phyloP scores from a whole-genome alignment of 2,113 vertebrate genomes.

The Scomber scombrus region DNA sequence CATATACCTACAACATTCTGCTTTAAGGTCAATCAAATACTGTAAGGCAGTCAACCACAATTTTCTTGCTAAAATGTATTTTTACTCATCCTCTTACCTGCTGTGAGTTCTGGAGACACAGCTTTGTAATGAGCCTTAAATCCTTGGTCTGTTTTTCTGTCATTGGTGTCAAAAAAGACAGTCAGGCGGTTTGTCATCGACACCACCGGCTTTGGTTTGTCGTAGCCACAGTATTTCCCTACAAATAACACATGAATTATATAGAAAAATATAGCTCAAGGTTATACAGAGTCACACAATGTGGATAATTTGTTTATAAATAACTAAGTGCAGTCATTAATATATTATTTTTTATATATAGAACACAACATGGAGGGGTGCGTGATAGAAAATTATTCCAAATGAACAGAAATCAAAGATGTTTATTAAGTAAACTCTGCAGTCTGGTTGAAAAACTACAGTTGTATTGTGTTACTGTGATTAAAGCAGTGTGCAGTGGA shows the following conservation, averaged over 20 bases:
- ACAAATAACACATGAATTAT: too few relatives aligned
- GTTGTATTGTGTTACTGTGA: slow-evolving; percentile 5
- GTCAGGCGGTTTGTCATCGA: slow-evolving; percentile 79
- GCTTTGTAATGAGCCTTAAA: slow-evolving; percentile 84
- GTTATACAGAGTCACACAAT: too few relatives aligned
- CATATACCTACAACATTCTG: slow-evolving; percentile 20
- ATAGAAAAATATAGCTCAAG: not conserved
- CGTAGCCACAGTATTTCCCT: slow-evolving; percentile 85
- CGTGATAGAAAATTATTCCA: not conserved
- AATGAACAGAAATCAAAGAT: not conserved
- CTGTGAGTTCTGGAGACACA: slow-evolving; percentile 66
- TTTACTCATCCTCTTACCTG: slow-evolving; percentile 70
- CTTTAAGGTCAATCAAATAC: slow-evolving; percentile 71
- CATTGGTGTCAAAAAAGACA: slow-evolving; percentile 82
- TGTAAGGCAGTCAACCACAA: slow-evolving; percentile 32
- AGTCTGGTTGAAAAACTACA: not conserved
- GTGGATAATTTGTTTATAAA: not conserved
- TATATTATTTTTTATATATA: not conserved
- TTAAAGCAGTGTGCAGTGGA: slow-evolving; percentile 32
- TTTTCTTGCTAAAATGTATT: slow-evolving; percentile 37
- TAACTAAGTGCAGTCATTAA: too few relatives aligned
- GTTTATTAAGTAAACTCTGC: slow-evolving; percentile 10
- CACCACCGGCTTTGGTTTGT: slow-evolving; percentile 76
- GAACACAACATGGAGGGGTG: not conserved
- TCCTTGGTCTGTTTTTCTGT: slow-evolving; percentile 76